These are phyloP conservation scores for Centropyge bicolor DNA, from an alignment of 2,797 vertebrate species.

Conservation along the genomic window DNA sequence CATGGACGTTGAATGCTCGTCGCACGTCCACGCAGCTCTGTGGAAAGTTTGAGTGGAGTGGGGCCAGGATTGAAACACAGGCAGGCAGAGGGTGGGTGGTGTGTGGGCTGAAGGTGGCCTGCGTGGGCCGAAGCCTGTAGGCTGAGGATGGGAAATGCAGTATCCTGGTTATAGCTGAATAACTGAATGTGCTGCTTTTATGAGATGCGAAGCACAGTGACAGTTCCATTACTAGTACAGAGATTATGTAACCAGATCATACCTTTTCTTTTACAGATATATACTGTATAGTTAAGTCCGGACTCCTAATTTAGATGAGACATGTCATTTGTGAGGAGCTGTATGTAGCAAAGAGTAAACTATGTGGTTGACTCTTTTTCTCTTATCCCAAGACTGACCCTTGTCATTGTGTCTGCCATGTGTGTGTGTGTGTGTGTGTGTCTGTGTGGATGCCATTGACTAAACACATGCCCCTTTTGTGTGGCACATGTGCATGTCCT, in stretches of 20 bases:
- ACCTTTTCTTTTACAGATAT: slow-evolving; percentile 30
- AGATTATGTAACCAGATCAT: slow-evolving; percentile 39
- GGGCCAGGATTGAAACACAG: slow-evolving; percentile 58
- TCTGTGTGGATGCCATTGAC: slow-evolving; percentile 28
- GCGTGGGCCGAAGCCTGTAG: slow-evolving; percentile 68
- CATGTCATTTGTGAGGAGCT: slow-evolving; percentile 18
- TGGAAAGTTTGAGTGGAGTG: slow-evolving; percentile 73
- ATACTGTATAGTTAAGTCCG: slow-evolving; percentile 1
- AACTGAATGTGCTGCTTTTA: slow-evolving; percentile 61
- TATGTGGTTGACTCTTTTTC: neutral
- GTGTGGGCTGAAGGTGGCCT: slow-evolving; percentile 70
- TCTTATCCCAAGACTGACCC: slow-evolving; percentile 39
- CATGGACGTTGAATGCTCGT: slow-evolving; percentile 41
- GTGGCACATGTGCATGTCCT: slow-evolving; percentile 72
- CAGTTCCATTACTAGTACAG: slow-evolving; percentile 10
- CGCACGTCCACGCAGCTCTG: slow-evolving; percentile 47
- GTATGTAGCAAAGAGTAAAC: slow-evolving; percentile 3
- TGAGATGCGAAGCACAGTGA: slow-evolving; percentile 33
- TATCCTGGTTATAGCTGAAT: slow-evolving; percentile 63
- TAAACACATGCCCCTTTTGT: slow-evolving; percentile 76
- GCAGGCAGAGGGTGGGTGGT: slow-evolving; percentile 62
- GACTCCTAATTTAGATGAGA: slow-evolving; percentile 36
- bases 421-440: slow-evolving; percentile 7
- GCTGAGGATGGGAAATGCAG: slow-evolving; percentile 71
- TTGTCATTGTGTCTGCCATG: slow-evolving; percentile 35